These are phyloP conservation scores for Helicoverpa zea DNA, from an alignment of 1,140 invertebrate species.

Conservation along the genomic window DNA sequence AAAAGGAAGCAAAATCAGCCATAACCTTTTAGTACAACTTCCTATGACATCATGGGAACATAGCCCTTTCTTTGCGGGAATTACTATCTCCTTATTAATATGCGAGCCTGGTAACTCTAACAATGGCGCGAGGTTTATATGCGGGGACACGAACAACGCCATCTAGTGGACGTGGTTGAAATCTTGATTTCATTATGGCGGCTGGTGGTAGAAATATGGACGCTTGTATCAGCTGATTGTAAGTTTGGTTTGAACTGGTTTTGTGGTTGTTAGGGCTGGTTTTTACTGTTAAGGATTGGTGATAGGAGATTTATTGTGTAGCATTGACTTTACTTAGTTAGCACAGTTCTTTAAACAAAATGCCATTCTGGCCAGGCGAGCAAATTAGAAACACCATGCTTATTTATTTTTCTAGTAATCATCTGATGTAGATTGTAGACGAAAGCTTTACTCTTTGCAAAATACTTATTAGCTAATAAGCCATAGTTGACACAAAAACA, in stretches of 20 bases:
- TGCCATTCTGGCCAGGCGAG: no score
- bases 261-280: not conserved
- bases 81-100: conserved; percentile 68
- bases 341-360: no score
- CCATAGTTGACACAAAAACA: no score
- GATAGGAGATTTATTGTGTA: no score
- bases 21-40: conserved; percentile 48
- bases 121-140: conserved; percentile 62
- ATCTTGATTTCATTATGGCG: conserved; percentile 57
- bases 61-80: conserved; percentile 58
- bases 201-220: conserved; percentile 14
- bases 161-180: conserved; percentile 56
- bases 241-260: not conserved
- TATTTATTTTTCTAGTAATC: no score
- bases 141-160: conserved; percentile 54
- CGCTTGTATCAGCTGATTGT: conserved; percentile 4
- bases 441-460: no score
- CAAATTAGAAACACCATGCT: no score
- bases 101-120: conserved; percentile 57
- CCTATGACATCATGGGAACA: conserved; percentile 66
- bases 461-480: no score
- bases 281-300: no score
- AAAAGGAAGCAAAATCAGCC: conserved; percentile 32
- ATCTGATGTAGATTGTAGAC: no score
- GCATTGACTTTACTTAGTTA: no score